A percentile compares a stretch with the other conserved stretches of the same genome.
Evolutionary conservation across 2,797 vertebrate species (phyloP).

Genomic region (Phoeniculus purpureus): DNA sequence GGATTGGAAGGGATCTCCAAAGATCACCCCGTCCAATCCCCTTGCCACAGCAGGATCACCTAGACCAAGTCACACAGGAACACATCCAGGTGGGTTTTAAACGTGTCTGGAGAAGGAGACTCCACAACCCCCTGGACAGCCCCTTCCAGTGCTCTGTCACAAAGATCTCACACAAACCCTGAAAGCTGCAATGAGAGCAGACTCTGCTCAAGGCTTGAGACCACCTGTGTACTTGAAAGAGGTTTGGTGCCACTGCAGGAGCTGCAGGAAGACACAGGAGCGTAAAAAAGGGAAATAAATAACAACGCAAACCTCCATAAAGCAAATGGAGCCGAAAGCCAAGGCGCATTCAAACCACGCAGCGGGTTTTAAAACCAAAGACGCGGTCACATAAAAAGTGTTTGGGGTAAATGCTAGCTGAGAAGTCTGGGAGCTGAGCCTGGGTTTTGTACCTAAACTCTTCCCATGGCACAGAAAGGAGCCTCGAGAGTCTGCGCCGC

Average conservation of each 20-base stretch:
- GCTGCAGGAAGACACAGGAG: neutral
- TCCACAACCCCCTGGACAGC: no score
- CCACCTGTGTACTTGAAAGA: neutral
- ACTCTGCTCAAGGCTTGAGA: neutral
- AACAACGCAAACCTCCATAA: neutral
- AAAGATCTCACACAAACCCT: neutral
- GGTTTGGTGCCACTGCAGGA: neutral
- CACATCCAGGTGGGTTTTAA: no score
- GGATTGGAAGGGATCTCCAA: no score
- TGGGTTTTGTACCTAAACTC: neutral
- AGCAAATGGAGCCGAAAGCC: neutral
- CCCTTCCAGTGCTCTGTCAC: no score
- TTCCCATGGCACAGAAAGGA: neutral
- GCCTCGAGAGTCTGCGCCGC: fast-evolving
- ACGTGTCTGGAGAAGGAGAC: no score
- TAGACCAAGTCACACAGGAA: no score
- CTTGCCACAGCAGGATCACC: no score
- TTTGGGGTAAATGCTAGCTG: neutral
- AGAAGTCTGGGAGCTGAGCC: neutral
- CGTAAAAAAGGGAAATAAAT: neutral
- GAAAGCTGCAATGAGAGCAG: neutral
- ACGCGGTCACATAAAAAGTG: neutral
- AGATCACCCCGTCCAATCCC: no score
- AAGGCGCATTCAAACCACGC: neutral
- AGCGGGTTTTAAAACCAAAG: neutral